phyloP scores from a whole-genome alignment of 92 coral and sea anemone genomes.

The Hydrozoanthus gracilis region DNA sequence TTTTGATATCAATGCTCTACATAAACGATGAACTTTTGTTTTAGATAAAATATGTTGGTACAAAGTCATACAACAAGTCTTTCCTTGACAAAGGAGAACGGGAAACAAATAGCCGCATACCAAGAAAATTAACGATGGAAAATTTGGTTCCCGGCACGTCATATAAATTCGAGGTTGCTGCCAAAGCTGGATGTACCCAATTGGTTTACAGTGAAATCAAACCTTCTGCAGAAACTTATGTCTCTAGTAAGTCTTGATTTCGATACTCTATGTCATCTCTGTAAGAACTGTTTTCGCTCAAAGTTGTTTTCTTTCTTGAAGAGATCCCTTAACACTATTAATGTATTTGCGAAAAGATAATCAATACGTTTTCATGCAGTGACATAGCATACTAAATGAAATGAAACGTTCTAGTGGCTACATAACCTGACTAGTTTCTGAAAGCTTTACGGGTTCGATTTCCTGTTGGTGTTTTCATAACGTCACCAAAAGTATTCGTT shows the following conservation, averaged over 20 bases:
- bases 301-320: not conserved
- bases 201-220: not conserved
- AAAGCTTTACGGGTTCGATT: no score
- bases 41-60: constrained; percentile 6
- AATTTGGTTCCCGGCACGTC: constrained; percentile 14
- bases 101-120: not conserved
- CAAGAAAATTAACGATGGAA: not conserved
- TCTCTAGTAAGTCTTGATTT: not conserved
- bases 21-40: not conserved
- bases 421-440: no score
- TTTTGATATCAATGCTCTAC: no score
- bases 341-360: no score
- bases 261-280: no score
- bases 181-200: constrained; percentile 35
- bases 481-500: no score
- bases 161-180: constrained; percentile 1
- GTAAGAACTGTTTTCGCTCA: no score
- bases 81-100: constrained; percentile 3
- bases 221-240: not conserved
- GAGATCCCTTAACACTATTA: no score
- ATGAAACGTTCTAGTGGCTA: no score
- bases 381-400: no score
- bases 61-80: constrained; percentile 10
- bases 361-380: no score
- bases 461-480: no score